phyloP scores from a whole-genome alignment of 1,140 invertebrate species.

The Tetramorium parvispinum region DNA sequence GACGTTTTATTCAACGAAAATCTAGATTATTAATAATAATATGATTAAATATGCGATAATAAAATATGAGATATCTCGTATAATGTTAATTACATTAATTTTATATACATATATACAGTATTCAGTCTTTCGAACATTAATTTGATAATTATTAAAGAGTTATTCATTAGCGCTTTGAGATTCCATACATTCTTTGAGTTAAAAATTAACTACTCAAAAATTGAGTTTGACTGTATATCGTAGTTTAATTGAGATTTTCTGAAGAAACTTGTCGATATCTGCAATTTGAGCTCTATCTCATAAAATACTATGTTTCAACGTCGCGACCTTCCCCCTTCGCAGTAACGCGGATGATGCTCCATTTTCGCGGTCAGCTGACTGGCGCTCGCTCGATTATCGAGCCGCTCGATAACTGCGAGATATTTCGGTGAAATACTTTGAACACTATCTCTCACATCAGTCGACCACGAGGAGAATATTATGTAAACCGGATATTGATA shows the following conservation, averaged over 20 bases:
- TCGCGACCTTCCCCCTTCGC: conserved; percentile 32
- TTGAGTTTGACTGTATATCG: not conserved
- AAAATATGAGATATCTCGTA: not conserved
- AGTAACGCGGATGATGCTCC: conserved; percentile 37
- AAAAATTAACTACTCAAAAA: too few relatives aligned
- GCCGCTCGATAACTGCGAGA: conserved; percentile 21
- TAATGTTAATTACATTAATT: not conserved
- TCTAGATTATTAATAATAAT: not conserved
- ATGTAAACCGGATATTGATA: not conserved
- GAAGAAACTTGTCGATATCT: not conserved
- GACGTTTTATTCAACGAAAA: not conserved
- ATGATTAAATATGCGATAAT: not conserved
- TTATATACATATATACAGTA: not conserved
- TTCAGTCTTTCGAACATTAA: not conserved
- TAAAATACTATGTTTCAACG: conserved; percentile 30
- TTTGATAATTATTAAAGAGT: not conserved
- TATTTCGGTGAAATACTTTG: not conserved
- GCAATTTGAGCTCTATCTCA: not conserved
- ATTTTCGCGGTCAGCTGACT: conserved; percentile 49
- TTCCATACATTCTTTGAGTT: not conserved
- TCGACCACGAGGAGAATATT: not conserved
- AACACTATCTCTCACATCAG: not conserved
- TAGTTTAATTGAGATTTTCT: not conserved
- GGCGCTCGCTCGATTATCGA: conserved; percentile 35
- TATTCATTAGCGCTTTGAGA: not conserved